Base-by-base conservation (phyloP, 2,888 invertebrate genomes). In the Melanostoma mellinum region DNA sequence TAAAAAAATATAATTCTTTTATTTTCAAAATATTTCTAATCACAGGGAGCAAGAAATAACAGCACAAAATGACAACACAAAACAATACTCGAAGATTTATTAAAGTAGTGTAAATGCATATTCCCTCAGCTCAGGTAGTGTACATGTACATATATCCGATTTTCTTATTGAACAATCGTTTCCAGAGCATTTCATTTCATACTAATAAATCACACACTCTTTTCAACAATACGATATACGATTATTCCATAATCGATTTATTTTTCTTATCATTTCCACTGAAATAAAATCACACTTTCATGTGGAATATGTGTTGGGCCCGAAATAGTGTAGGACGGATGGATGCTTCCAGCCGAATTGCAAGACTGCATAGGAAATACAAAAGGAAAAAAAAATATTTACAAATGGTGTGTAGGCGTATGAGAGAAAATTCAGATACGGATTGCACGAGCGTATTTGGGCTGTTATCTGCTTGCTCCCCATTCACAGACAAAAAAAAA, bases 391-490 rank as follows among this genome's bases (percentile, higher is more conserved):
- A 74, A 53, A 68, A 74, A 73, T 56, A 80, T 74, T 69, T 58
- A 80, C 63, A 75, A 80, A 68, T 79, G 63, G 44, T 80, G 80
- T 80, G 80, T 80, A 80, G 80, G 74, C 74, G 80, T 80, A 63
- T 53, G 44, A 44, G 36, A 20, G 30, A 52, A 68, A 55, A 35
- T 44, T n/a, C 30, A 56, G 63, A 69, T 80, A 53, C 61, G 73
- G 44, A 73, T 72, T 78, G 72, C 53, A 78, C 58, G 61, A 61
- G 78, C 58, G 58, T 46, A 58, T 65, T 65, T 67, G 53, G 35
- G 74, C 61, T 77, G 61, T 67, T 63, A 79, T 73, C 68, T 58
- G 73, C 52, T 58, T 68, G 55, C 56, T 61, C 9, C 53, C 36
- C 52, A 58, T 61, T 61, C 63, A 69, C 55, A 69, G 56, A 63